Evolutionary conservation across 53 echinoderm and acorn worm genomes (phyloP), one percentile per base, ranked within the genome.

Genomic region (Temnopleurus reevesii): DNA sequence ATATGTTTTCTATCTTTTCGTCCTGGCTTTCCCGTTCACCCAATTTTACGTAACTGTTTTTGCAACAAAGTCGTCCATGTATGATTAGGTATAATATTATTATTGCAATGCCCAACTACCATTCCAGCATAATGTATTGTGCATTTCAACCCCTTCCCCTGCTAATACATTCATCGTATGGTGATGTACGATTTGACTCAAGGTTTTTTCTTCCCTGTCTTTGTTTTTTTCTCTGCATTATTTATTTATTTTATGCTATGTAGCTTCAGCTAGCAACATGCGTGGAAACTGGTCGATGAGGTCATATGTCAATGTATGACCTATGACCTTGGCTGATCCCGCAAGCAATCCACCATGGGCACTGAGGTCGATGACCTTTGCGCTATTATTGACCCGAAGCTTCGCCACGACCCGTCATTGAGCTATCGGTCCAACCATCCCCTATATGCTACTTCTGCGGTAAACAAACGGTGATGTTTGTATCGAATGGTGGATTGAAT

Each of bases 401-500:
- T 87, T 6, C 71, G 29, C 53, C 44, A 33, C 83, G 30, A 83
- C 83, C 53, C 27, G 8, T 17, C 79, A 49, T 49, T 36, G 27
- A 45, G 36, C 59, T 59, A 87, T 31, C 53, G 46, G 28, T 65
- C 66, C 54, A 87, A 49, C 88, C 71, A 87, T 71, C 71, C 88
- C 88, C 33, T 47, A 87, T n/a, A 83, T 35, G 88, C 88, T 87
- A 51, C 88, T 66, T 19, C 19, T 66, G 88, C 66, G 88, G 88
- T 87, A 87, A 87, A 87, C 88, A 87, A 87, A 66, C 88, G 25
- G 83, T 86, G 71, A 65, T 87, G 88, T 87, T 87, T 87, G 88
- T 71, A 87, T 21, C 47, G 27, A 53, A 38, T 87, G 88, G 88
- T 65, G 88, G 71, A 80, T 71, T 85, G 61, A 61, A 38, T 85